Base-by-base conservation (phyloP, 1,140 invertebrate genomes). In the Ctenoplectra terminalis region DNA sequence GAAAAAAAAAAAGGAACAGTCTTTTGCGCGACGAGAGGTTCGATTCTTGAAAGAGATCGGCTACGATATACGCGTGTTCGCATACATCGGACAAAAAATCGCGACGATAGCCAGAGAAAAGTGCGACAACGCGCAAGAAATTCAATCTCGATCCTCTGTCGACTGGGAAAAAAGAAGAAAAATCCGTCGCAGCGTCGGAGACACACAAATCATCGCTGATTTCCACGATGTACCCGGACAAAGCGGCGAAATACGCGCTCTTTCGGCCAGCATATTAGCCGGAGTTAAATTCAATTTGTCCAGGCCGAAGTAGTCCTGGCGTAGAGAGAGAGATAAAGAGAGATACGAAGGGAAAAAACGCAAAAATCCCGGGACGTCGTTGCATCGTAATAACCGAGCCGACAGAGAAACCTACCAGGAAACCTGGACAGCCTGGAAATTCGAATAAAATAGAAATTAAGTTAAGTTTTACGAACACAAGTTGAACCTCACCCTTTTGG, bases 251-350 rank as follows among this genome's bases (percentile, higher is more conserved):
- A 81, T 67, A 70, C 72, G 78, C 83, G 72, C 84, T 85, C 84
- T 85, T 86, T 78, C 64, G 56, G 74, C 67, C 43, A 54, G 46
- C 56, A 73, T 86, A 86, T 86, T 86, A 86, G 84, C 79, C 46
- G 26, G 70, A 78, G 73, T 86, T 86, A 86, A 87, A 87, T 87
- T 84, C 82, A 87, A 87, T 87, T 87, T 84, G 85, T 77, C 69
- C 76, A 50, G 75, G 48, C 34, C 70, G 77, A 81, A 75, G 61
- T 69, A 74, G 58, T 67, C 63, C 61, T 56, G 43, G 54, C 31
- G n/a, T 29, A 29, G 31, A n/a, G 48, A 20, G 58, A 46, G 11
- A 37, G 60, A 40, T 8, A 40, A 34, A 17, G 31, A 40, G 20
- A 23, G 26, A 15, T 5, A 13, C 23, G 11, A 40, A 56, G 50